A percentile compares a stretch with the other conserved stretches of the same genome.
These are phyloP conservation scores for Synanceia verrucosa DNA, from an alignment of 2,797 vertebrate genomes.

Conservation along the genomic window DNA sequence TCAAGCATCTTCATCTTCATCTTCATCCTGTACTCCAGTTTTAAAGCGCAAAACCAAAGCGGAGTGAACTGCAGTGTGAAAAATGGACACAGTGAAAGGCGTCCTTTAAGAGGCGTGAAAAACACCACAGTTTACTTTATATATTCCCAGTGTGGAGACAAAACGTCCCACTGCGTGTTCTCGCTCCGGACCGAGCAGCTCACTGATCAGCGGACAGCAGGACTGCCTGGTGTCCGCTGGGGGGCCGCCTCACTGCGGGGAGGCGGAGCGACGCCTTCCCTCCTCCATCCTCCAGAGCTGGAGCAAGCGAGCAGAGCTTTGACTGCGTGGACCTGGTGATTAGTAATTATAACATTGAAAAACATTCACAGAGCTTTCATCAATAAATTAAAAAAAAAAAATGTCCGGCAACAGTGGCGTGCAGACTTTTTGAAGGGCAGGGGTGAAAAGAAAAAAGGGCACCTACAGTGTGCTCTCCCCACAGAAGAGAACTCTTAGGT, in stretches of 20 bases:
- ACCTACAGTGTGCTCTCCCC: no score
- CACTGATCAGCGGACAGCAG: constrained; percentile 79
- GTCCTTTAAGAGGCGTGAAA: no score
- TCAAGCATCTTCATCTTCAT: constrained; percentile 46
- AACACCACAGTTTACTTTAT: constrained; percentile 4
- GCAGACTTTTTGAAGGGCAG: no score
- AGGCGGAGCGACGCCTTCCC: no score
- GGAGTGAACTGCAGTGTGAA: background rate
- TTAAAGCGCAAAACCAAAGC: background rate
- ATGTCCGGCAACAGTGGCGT: no score
- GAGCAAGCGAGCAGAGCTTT: constrained; percentile 47
- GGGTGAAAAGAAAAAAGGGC: no score
- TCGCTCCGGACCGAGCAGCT: constrained; percentile 51
- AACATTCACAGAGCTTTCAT: no score
- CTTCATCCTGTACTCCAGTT: constrained; percentile 16
- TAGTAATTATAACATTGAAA: no score
- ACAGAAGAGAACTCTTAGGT: no score
- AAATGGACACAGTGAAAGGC: background rate
- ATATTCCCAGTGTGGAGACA: constrained; percentile 23
- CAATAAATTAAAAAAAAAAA: no score
- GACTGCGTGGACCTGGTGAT: background rate
- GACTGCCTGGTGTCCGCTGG: constrained; percentile 85
- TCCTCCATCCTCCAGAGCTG: no score
- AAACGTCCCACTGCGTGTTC: constrained; percentile 29
- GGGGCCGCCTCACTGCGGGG: constrained; percentile 55